Evolutionary conservation across 92 coral and sea anemone species (phyloP), one percentile per base, ranked within the genome.

Genomic region (Pocillopora meandrina): DNA sequence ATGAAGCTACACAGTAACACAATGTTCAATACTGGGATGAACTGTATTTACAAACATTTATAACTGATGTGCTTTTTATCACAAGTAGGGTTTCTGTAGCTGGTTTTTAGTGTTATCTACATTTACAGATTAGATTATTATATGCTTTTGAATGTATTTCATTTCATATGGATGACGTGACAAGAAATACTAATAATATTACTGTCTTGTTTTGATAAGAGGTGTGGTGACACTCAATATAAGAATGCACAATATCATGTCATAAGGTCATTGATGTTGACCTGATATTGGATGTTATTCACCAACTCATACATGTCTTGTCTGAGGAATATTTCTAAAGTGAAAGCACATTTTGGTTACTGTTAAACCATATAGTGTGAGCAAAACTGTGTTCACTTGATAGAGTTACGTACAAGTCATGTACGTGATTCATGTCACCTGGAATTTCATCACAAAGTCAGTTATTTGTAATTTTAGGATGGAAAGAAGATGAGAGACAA

Each of bases 401-500:
- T 17, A 33, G 10, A 26, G 10, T 8, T 63, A 9, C 20, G 14
- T 2, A 19, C 13, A 10, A 62, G 71, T 20, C 23, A 58, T 61
- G 73, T 6, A 35, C 2, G 52, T 64, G 26, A 42, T 3, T 42
- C 52, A 42, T 42, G 52, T 42, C 52, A 3, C 49, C 62, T n/a
- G 74, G 34, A 13, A 66, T 5, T 56, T 49, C 19, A 23, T 57
- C 11, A 57, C 20, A 56, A 1, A 2, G 15, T 57, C 5, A n/a
- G 15, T 80, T 69, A 70, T 59, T 55, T 56, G 20, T 21, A 34
- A 58, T 75, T 84, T 21, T 76, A 96, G 98, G 98, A 96, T 87
- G 98, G 98, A 3, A 96, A 92, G 79, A 96, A 96, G 90, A 96
- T 96, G 91, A 90, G 93, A 86, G 92, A 96, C 79, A 96, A 94